Conservation (phyloP, 2,888 invertebrate genomes). For the Acleris emargana region DNA sequence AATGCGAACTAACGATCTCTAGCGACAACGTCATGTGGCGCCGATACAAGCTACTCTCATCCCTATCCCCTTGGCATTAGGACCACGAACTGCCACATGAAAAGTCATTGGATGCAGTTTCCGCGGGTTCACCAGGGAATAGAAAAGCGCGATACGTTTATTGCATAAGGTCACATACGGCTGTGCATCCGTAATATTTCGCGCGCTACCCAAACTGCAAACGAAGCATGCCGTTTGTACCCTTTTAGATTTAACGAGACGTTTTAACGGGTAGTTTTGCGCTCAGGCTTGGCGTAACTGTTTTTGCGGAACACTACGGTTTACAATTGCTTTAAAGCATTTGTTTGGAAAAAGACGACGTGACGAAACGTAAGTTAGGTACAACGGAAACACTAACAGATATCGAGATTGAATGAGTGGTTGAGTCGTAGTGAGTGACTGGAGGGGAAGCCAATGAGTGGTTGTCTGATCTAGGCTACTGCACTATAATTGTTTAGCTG, state of each 20-base stretch:
- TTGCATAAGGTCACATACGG: too few species aligned
- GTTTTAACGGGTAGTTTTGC: neutral
- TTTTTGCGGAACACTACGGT: neutral
- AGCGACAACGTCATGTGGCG: neutral
- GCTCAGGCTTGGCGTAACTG: neutral
- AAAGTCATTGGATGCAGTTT: constrained; percentile 3
- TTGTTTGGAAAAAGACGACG: neutral
- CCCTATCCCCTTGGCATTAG: neutral
- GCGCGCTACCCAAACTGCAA: too few species aligned
- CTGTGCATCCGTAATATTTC: too few species aligned
- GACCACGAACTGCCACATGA: neutral
- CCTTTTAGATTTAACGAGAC: too few species aligned
- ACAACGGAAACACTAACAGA: neutral
- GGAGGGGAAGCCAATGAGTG: too few species aligned
- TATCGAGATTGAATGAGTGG: too few species aligned
- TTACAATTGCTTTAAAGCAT: neutral
- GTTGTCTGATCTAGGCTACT: too few species aligned
- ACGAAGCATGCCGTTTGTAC: too few species aligned
- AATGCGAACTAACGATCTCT: constrained; percentile 17
- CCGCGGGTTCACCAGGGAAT: constrained; percentile 3
- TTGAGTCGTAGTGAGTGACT: too few species aligned
- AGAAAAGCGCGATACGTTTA: neutral
- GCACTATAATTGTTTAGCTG: too few species aligned
- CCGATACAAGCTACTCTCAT: constrained; percentile 1
- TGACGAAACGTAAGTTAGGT: neutral